These are phyloP conservation scores for Crematogaster levior DNA, from an alignment of 2,888 invertebrate species.

Conservation along the genomic window DNA sequence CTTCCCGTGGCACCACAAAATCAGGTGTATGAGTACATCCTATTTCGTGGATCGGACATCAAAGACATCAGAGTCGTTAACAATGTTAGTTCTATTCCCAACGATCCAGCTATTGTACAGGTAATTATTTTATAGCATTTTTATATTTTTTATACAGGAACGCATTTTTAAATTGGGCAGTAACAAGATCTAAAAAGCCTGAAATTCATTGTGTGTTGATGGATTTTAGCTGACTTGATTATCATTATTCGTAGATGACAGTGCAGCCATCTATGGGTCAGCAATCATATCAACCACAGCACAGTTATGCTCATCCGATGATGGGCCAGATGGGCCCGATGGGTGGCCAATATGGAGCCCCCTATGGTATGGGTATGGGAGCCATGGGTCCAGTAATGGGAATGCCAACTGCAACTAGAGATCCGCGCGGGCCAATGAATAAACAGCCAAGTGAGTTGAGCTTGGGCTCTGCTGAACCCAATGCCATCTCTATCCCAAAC, in stretches of 20 bases:
- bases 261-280: slow-evolving; percentile 91
- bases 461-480: slow-evolving; percentile 86
- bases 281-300: slow-evolving; percentile 88
- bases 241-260: slow-evolving; percentile 88
- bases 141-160: background rate
- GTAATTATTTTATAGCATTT: slow-evolving; percentile 82
- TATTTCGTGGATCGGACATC: slow-evolving; percentile 99
- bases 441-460: slow-evolving; percentile 90
- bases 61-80: slow-evolving; percentile 99
- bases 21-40: slow-evolving; percentile 99
- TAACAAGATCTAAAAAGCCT: background rate
- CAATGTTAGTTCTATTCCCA: slow-evolving; percentile 93
- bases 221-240: background rate
- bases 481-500: slow-evolving; percentile 83
- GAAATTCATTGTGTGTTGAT: background rate
- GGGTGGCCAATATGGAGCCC: slow-evolving; percentile 86
- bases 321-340: slow-evolving; percentile 88
- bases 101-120: slow-evolving; percentile 99
- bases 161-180: background rate
- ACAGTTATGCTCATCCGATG: slow-evolving; percentile 91
- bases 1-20: slow-evolving; percentile 98
- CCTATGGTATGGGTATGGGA: slow-evolving; percentile 86
- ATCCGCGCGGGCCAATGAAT: slow-evolving; percentile 85
- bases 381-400: slow-evolving; percentile 87
- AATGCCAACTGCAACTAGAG: slow-evolving; percentile 83